Evolutionary conservation across 1,140 invertebrate species (phyloP).

Genomic region (Scaptomyza montana): DNA sequence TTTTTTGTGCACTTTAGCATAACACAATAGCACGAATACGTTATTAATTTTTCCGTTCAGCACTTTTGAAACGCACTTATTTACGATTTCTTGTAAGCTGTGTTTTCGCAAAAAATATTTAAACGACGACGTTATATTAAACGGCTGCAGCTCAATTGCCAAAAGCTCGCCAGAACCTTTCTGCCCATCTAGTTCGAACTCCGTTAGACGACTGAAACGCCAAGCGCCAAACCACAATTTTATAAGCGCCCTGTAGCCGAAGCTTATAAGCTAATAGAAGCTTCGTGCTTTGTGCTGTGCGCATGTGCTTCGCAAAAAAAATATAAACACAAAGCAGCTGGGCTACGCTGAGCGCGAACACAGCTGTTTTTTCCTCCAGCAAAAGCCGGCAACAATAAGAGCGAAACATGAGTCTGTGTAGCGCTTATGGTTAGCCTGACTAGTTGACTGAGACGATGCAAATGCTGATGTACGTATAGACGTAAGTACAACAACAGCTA

Average conservation of each 20-base stretch:
- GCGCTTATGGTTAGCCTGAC: no score
- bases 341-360: conserved; percentile 35
- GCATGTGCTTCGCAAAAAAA: conserved; percentile 61
- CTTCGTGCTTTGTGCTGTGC: conserved; percentile 54
- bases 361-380: conserved; percentile 58
- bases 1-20: conserved; percentile 19
- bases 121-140: conserved; percentile 13
- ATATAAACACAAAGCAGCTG: conserved; percentile 81
- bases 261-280: conserved; percentile 41
- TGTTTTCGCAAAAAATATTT: conserved; percentile 19
- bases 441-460: conserved; percentile 38
- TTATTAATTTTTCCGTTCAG: conserved; percentile 8
- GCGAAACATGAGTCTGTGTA: conserved; percentile 19
- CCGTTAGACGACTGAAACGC: conserved; percentile 76
- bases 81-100: conserved; percentile 42
- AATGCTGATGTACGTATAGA: conserved; percentile 17
- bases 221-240: conserved; percentile 58
- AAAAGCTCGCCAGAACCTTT: conserved; percentile 60
- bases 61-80: conserved; percentile 45
- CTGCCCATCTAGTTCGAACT: conserved; percentile 66
- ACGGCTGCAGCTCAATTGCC: conserved; percentile 39
- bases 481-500: conserved; percentile 1
- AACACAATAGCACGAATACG: conserved; percentile 22
- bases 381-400: conserved; percentile 78
- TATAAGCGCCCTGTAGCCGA: conserved; percentile 61